These are phyloP conservation scores for Phalacrocorax carbo DNA, from an alignment of 2,113 vertebrate species.

Conservation along the genomic window DNA sequence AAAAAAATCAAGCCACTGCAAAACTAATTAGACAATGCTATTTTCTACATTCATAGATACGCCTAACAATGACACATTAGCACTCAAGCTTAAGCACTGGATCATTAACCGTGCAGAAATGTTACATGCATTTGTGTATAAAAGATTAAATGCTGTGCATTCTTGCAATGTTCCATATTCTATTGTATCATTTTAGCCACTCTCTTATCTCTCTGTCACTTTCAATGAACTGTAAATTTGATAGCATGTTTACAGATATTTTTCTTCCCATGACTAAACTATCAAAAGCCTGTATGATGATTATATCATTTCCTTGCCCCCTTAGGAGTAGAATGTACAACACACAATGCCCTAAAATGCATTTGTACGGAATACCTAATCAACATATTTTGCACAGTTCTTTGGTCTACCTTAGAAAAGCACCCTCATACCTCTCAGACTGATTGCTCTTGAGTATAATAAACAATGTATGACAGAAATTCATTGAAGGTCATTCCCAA, in stretches of 20 bases:
- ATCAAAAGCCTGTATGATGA: neutral
- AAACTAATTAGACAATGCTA: neutral
- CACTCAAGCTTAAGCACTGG: neutral
- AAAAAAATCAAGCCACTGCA: neutral
- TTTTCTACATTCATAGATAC: neutral
- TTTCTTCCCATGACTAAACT: slow-evolving; percentile 31
- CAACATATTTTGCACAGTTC: neutral
- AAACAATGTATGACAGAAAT: neutral
- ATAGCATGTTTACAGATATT: slow-evolving; percentile 40
- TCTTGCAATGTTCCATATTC: neutral
- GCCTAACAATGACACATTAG: neutral
- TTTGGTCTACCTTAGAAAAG: neutral
- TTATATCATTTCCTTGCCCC: neutral
- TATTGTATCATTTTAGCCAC: neutral
- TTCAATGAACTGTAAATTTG: slow-evolving; percentile 57
- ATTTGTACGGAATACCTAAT: neutral
- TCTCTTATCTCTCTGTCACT: slow-evolving; percentile 44
- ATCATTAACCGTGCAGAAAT: slow-evolving; percentile 40
- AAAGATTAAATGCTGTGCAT: slow-evolving; percentile 4
- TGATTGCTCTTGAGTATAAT: neutral
- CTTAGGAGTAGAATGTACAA: neutral
- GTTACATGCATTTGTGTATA: neutral
- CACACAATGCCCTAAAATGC: neutral
- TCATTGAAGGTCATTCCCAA: neutral
- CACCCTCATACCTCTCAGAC: neutral